These are phyloP conservation scores for Neogobius melanostomus DNA, from an alignment of 2,113 vertebrate species.

Conservation along the genomic window DNA sequence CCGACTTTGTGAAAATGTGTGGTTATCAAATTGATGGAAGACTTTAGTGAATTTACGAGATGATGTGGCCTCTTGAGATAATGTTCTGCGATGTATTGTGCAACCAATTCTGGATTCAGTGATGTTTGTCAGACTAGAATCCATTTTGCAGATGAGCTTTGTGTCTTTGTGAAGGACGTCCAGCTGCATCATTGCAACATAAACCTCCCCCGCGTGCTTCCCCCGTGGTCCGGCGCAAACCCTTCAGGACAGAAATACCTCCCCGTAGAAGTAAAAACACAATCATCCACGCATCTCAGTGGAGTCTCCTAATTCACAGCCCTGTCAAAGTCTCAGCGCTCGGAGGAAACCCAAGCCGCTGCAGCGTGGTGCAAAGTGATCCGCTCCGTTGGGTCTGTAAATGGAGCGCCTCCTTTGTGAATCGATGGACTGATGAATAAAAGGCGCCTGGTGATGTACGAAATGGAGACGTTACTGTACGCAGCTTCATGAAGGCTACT, in stretches of 20 bases:
- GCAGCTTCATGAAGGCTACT: background rate
- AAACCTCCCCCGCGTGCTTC: no score
- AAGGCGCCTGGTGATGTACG: background rate
- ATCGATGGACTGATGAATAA: constrained; percentile 8
- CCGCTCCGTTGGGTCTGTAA: background rate
- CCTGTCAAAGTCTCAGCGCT: constrained; percentile 4
- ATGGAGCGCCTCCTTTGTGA: background rate
- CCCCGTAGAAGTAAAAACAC: background rate
- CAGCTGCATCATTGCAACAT: no score
- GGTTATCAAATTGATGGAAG: no score
- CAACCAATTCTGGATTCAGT: no score
- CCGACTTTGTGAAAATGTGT: no score
- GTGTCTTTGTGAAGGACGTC: no score
- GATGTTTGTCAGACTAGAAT: no score
- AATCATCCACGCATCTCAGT: constrained; percentile 3
- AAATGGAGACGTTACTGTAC: constrained; percentile 1
- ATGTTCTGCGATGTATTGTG: no score
- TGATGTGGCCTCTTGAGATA: no score
- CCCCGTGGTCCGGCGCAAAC: background rate
- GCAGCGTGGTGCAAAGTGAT: background rate
- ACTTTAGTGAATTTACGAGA: no score
- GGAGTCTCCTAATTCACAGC: constrained; percentile 15
- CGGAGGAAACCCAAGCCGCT: constrained; percentile 18
- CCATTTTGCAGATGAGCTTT: no score
- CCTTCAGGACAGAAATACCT: background rate